Percentiles rank a stretch among this genome's conserved stretches.
Evolutionary conservation across 2,888 invertebrate genomes (phyloP).

Genomic region (Eumerus sabulonum): DNA sequence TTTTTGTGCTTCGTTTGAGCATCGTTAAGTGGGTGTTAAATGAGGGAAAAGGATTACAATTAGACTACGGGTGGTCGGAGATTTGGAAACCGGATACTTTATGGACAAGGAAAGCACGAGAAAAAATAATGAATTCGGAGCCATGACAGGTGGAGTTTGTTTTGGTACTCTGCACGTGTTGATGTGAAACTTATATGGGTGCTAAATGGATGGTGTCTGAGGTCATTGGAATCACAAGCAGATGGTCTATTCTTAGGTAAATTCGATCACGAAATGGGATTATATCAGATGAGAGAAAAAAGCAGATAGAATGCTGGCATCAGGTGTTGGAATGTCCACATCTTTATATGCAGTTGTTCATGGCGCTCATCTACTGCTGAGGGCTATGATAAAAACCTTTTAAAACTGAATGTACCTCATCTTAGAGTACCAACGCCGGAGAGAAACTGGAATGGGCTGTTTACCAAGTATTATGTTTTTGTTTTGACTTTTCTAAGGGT

Average conservation of each 20-base stretch:
- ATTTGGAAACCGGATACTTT: slow-evolving; percentile 51
- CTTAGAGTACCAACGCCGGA: too few species aligned
- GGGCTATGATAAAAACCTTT: too few species aligned
- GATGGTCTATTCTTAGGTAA: not conserved
- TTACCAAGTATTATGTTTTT: too few species aligned
- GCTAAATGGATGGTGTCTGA: slow-evolving; percentile 52
- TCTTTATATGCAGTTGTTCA: too few species aligned
- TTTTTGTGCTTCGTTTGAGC: slow-evolving; percentile 27
- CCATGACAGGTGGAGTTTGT: slow-evolving; percentile 18
- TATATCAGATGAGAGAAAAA: too few species aligned
- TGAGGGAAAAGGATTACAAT: slow-evolving; percentile 52
- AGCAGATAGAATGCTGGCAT: too few species aligned
- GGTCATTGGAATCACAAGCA: slow-evolving; percentile 41
- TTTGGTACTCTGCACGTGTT: slow-evolving; percentile 51
- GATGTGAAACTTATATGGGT: slow-evolving; percentile 42
- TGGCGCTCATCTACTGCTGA: too few species aligned
- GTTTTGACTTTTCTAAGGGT: too few species aligned
- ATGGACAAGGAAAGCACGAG: not conserved
- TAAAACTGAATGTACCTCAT: too few species aligned
- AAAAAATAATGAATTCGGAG: not conserved
- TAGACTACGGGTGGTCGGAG: slow-evolving; percentile 55
- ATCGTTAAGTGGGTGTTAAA: slow-evolving; percentile 55
- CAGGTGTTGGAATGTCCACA: too few species aligned
- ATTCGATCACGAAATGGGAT: not conserved
- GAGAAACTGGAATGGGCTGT: too few species aligned